Evolutionary conservation across 2,797 vertebrate genomes (phyloP), one percentile per base, ranked within the genome.

Genomic region (Pseudotriccus pelzelni): DNA sequence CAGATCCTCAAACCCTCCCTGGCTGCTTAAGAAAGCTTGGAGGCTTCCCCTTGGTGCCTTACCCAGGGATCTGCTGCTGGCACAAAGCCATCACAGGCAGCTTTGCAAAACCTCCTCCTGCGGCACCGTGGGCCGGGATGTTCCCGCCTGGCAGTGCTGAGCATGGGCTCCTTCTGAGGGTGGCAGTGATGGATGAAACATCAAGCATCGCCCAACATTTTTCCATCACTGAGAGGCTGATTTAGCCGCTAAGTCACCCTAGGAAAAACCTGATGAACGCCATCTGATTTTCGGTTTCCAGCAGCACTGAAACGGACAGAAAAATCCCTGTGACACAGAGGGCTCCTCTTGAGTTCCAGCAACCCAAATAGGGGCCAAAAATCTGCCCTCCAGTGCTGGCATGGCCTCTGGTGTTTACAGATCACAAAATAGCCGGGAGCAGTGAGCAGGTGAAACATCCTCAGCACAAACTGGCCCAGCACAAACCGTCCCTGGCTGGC

Each of bases 111-210:
- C 6, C 70, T 43, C 37, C 47, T 66, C 41, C 78, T 50, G 76
- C 18, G 13, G 1, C 4, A 5, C 11, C 6, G 3, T 0, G 0
- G 55, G 36, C 11, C 0, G 3, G 32, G 84, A 7, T 44, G 74
- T 25, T 34, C 81, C 53, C 3, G 0, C 58, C 1, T 1, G 62
- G 74, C 36, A 10, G 22, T 0, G 36, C 53, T 36, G 19, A 34
- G 24, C 8, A 1, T 0, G 32, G 46, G 30, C 10, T 7, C 28
- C 52, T n/a, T 47, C 7, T 0, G 2, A 25, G 59, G 46, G 28
- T 1, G 2, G 27, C 56, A 39, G 22, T 0, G 0, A 11, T 10
- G 12, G 72, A 2, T 23, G 50, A 32, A 43, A 23, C 69, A 22
- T 6, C 3, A 7, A 44, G 8, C 28, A 78, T 5, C 8, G 37